These are phyloP conservation scores for Propithecus deckenii DNA, from an alignment of 2,797 vertebrate genomes.

Conservation along the genomic window DNA sequence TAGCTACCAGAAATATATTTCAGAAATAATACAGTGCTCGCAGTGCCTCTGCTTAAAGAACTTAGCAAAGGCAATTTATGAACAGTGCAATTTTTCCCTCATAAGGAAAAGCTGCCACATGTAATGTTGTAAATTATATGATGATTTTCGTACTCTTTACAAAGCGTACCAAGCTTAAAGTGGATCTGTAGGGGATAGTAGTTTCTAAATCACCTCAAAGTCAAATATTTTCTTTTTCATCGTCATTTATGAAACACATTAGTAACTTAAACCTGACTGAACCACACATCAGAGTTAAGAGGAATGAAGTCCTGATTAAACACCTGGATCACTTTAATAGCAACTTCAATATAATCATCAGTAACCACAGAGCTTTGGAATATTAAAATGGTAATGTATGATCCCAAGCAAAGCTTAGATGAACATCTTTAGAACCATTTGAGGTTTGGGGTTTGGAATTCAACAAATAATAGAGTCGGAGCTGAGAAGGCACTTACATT, in stretches of 20 bases:
- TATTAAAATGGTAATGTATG: conserved; percentile 32
- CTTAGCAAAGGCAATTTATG: conserved; percentile 7
- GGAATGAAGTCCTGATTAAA: conserved; percentile 33
- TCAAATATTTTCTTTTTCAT: conserved; percentile 54
- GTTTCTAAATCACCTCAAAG: conserved; percentile 35
- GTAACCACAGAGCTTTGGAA: conserved; percentile 47
- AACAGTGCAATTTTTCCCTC: conserved; percentile 21
- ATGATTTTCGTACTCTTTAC: background rate
- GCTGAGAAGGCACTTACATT: conserved; percentile 13
- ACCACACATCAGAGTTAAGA: background rate
- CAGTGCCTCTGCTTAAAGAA: background rate
- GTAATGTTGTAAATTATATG: background rate
- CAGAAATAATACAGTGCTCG: conserved; percentile 6
- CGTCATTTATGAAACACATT: conserved; percentile 54
- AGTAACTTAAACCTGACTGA: conserved; percentile 40
- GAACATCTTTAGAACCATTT: background rate
- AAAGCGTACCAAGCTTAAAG: background rate
- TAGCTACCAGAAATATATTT: background rate
- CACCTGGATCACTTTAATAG: conserved; percentile 18
- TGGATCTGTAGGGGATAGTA: background rate
- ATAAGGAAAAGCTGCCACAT: background rate
- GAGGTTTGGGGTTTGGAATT: conserved; percentile 20
- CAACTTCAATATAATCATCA: conserved; percentile 56
- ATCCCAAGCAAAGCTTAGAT: conserved; percentile 16
- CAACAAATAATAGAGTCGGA: background rate